Percentiles rank a stretch among this genome's conserved stretches.
Conservation (phyloP, 2,797 vertebrate genomes). For the Hemitrygon akajei region DNA sequence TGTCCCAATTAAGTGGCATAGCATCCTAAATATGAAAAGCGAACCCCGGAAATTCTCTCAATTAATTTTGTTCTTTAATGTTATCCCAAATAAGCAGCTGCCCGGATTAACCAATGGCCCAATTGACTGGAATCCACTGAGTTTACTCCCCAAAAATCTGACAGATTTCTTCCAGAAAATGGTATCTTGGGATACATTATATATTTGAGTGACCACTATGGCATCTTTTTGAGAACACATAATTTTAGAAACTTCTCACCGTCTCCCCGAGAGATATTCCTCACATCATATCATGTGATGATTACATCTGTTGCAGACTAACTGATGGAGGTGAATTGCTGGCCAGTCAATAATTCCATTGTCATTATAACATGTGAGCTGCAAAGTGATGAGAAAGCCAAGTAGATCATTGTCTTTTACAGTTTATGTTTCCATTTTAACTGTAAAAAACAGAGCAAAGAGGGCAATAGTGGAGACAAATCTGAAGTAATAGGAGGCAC, state of each 20-base stretch:
- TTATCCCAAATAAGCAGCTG: too few species aligned
- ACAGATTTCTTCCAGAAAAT: neutral
- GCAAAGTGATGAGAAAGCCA: neutral
- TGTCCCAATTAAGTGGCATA: too few species aligned
- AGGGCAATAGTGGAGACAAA: neutral
- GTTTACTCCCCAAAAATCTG: neutral
- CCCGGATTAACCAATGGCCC: too few species aligned
- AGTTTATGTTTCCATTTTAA: neutral
- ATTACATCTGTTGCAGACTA: neutral
- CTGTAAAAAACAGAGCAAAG: neutral
- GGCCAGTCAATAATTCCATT: neutral
- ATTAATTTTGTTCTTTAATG: too few species aligned
- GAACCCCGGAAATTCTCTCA: too few species aligned
- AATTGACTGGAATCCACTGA: too few species aligned
- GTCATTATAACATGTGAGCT: neutral
- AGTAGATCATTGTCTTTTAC: too few species aligned
- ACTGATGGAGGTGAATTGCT: neutral
- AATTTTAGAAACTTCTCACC: neutral
- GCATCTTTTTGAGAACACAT: neutral
- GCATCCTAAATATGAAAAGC: too few species aligned
- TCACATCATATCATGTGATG: neutral
- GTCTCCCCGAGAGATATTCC: neutral
- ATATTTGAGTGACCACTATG: too few species aligned
- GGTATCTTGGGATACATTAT: neutral
- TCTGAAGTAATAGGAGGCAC: neutral